Evolutionary conservation across 2,797 vertebrate species (phyloP), one percentile per base, ranked within the genome.

Genomic region (Decapterus maruadsi): DNA sequence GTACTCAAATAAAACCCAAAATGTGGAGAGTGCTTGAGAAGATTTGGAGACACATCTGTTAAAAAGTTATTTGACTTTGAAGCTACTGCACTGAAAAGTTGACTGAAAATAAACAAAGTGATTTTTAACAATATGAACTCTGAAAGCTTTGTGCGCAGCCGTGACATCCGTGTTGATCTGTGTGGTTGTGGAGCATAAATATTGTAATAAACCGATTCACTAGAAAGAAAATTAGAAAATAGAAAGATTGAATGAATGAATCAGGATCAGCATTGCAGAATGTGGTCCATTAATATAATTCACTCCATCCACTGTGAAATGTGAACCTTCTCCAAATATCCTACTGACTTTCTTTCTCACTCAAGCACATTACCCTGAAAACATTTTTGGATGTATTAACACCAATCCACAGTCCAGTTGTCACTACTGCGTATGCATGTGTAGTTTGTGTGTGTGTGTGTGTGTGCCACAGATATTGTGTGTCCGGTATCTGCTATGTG

Each of bases 401-500:
- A 80, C 69, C 75, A 74, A 42, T 42, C 40, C 68, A 77, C n/a
- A 86, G 65, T 78, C 85, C 84, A 81, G 87, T 69, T 81, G 86
- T 90, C 42, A 64, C 40, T 17, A 48, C 16, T 22, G 48, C 55
- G 38, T 46, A 17, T 16, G 45, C 50, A 45, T 60, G 54, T 63
- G 56, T 53, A 46, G 8, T 5, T 22, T 66, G 72, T 61, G 43
- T 45, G 45, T 68, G 70, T 76, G 73, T 80, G 58, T 72, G 74
- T 79, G 69, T 72, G 78, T 75, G 68, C 64, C 63, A 71, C 48
- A 69, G 72, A 71, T 34, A 29, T 56, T 72, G 72, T 82, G 76
- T 71, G 71, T 75, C 68, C 67, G 45, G 54, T 80, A 79, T 82
- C 87, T 72, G 84, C 78, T 76, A 84, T 85, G 78, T 82, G 81